Evolutionary conservation across 2,888 invertebrate species (phyloP).

Genomic region (Agonopterix alstromeriana): DNA sequence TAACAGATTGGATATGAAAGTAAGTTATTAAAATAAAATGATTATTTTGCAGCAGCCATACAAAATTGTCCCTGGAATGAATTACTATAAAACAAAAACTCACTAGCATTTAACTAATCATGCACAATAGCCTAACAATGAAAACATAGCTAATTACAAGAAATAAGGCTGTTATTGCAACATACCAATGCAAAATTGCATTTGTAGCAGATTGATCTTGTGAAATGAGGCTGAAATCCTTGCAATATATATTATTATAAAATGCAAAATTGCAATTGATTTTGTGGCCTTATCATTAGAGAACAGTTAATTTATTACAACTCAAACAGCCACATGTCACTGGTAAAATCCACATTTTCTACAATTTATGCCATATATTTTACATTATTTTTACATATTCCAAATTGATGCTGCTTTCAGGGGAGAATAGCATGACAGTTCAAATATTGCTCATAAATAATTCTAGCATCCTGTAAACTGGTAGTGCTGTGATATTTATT

Average conservation of each 20-base stretch:
- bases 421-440: too few relatives aligned
- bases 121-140: background rate
- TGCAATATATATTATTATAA: background rate
- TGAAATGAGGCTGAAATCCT: background rate
- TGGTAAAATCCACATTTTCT: too few relatives aligned
- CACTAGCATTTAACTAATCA: slow-evolving; percentile 7
- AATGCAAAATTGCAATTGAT: background rate
- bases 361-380: too few relatives aligned
- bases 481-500: slow-evolving; percentile 34
- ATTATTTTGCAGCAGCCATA: slow-evolving; percentile 32
- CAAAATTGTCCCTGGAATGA: slow-evolving; percentile 30
- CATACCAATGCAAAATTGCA: background rate
- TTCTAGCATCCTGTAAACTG: slow-evolving; percentile 31
- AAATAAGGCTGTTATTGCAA: background rate
- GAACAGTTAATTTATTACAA: background rate
- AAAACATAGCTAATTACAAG: background rate
- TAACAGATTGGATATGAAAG: slow-evolving; percentile 3
- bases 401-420: too few relatives aligned
- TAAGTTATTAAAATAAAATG: slow-evolving; percentile 6
- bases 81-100: slow-evolving; percentile 17
- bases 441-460: slow-evolving; percentile 12
- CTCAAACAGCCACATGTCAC: too few relatives aligned
- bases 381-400: too few relatives aligned
- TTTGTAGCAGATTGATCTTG: background rate
- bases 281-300: slow-evolving; percentile 1